Evolutionary conservation across 2,113 vertebrate genomes (phyloP).

Genomic region (Syrmaticus mikado): DNA sequence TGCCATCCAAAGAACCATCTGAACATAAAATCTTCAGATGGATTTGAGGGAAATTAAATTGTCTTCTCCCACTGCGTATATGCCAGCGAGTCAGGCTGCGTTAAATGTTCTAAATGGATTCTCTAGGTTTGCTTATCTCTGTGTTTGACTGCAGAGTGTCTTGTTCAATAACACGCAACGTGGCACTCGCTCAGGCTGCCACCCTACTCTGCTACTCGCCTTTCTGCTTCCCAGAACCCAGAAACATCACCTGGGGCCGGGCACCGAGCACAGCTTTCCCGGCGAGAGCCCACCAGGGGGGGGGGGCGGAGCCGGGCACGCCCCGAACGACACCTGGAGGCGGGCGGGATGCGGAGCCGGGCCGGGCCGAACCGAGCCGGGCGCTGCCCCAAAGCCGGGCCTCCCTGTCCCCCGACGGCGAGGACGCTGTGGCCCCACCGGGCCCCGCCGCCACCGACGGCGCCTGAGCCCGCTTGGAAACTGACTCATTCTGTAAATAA

Average conservation of each 20-base stretch:
- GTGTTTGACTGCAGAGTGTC: conserved; percentile 29
- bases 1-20: background rate
- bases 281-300: background rate
- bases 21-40: conserved; percentile 27
- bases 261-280: too few relatives aligned
- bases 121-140: conserved; percentile 52
- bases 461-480: conserved; percentile 71
- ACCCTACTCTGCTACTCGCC: background rate
- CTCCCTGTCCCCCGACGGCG: too few relatives aligned
- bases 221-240: background rate
- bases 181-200: conserved; percentile 7
- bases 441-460: conserved; percentile 65
- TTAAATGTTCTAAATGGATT: conserved; percentile 66
- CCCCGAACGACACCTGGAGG: background rate
- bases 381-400: too few relatives aligned
- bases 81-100: conserved; percentile 32
- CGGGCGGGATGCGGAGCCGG: background rate
- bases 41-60: conserved; percentile 61
- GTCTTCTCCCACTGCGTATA: conserved; percentile 50
- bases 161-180: conserved; percentile 51
- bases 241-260: background rate
- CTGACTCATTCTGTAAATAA: conserved; percentile 79
- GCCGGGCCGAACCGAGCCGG: too few relatives aligned
- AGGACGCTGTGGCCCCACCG: background rate
- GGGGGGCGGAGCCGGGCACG: too few relatives aligned